phyloP scores from a whole-genome alignment of 2,113 vertebrate genomes.

The Furnarius figulus region DNA sequence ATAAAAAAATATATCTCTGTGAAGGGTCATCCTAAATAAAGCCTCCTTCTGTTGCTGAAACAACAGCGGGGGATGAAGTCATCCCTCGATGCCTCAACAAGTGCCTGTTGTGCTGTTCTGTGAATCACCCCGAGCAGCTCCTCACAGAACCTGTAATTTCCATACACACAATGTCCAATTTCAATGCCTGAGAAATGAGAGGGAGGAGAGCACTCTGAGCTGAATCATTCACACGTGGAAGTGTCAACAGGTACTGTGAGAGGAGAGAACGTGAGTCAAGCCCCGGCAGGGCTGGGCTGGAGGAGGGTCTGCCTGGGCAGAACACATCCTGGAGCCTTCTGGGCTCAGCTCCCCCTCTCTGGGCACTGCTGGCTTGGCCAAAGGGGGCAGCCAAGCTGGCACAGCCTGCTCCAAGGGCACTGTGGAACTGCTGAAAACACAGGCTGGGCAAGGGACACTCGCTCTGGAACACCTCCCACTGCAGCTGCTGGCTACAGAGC shows the following conservation, averaged over 20 bases:
- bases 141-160: conserved; percentile 33
- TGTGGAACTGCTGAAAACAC: background rate
- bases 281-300: background rate
- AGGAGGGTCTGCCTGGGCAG: background rate
- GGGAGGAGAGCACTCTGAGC: background rate
- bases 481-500: background rate
- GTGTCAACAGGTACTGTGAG: background rate
- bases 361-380: background rate
- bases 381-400: background rate
- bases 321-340: background rate
- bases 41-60: background rate
- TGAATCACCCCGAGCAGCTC: conserved; percentile 42
- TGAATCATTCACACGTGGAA: background rate
- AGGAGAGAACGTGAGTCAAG: background rate
- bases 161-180: conserved; percentile 1
- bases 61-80: conserved; percentile 44
- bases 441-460: background rate
- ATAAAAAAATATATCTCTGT: background rate
- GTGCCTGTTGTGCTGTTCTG: background rate
- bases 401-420: background rate
- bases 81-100: conserved; percentile 18
- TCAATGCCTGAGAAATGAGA: background rate
- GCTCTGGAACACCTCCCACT: background rate
- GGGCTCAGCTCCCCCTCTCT: background rate
- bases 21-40: background rate